Conservation (phyloP, 2,113 vertebrate species). For the Calypte anna region DNA sequence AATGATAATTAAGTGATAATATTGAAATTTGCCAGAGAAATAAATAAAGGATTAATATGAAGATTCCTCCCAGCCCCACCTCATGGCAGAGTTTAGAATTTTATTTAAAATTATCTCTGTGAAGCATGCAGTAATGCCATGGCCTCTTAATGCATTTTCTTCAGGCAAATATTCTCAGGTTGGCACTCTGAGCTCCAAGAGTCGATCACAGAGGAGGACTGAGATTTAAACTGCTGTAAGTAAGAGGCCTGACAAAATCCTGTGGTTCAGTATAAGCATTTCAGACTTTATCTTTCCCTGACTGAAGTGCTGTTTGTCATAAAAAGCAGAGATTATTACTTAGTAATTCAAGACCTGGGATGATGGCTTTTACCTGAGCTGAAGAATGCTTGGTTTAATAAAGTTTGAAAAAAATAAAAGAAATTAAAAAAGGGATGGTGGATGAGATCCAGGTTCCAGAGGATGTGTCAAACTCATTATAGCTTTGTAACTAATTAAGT, state of each 20-base stretch:
- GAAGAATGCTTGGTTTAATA: conserved; percentile 1
- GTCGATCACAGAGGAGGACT: background rate
- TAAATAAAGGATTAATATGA: conserved; percentile 26
- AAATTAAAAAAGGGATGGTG: background rate
- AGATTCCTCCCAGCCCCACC: background rate
- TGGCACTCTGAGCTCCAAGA: background rate
- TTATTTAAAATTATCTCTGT: background rate
- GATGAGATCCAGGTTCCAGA: background rate
- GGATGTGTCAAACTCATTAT: background rate
- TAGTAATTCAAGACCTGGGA: background rate
- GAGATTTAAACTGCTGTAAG: background rate
- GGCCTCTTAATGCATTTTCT: background rate
- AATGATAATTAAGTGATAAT: conserved; percentile 10
- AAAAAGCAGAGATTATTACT: background rate
- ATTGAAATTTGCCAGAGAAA: background rate
- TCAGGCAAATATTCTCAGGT: background rate
- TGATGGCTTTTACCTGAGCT: background rate
- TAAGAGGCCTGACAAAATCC: background rate
- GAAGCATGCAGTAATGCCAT: background rate
- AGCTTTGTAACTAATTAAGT: background rate
- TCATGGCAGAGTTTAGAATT: background rate
- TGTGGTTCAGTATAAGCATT: background rate
- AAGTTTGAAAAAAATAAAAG: background rate
- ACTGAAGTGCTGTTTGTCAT: background rate
- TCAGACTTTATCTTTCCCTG: background rate